These are phyloP conservation scores for Melanostoma mellinum DNA, from an alignment of 2,888 invertebrate species.

Conservation along the genomic window DNA sequence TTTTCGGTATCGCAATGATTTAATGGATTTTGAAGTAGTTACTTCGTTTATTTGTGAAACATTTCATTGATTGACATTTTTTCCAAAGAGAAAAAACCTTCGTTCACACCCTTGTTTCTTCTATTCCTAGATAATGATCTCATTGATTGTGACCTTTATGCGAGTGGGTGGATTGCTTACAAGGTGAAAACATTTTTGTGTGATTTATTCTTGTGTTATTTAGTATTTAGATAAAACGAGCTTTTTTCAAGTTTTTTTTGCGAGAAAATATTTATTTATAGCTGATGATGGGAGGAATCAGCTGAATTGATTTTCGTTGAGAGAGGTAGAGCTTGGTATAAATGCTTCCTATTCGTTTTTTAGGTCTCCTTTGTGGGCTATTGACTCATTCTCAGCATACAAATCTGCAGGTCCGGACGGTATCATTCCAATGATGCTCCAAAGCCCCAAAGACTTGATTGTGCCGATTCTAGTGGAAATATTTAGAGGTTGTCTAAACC, in stretches of 20 bases:
- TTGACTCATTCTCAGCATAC: no score
- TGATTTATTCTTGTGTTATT: not conserved
- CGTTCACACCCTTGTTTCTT: no score
- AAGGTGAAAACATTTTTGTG: conserved; percentile 5
- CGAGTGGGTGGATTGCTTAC: not conserved
- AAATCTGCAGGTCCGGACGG: no score
- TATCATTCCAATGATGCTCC: no score
- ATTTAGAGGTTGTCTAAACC: no score
- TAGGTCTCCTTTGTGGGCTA: no score
- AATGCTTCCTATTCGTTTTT: no score
- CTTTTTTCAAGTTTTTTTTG: not conserved
- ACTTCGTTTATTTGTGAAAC: not conserved
- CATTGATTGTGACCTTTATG: conserved; percentile 5
- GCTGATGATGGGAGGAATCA: not conserved
- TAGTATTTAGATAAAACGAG: not conserved
- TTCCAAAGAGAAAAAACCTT: no score
- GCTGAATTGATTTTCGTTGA: no score
- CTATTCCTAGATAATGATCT: not conserved
- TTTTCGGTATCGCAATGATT: conserved; percentile 14
- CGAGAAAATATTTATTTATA: not conserved
- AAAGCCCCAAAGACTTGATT: no score
- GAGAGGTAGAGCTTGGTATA: no score
- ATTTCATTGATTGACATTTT: not conserved
- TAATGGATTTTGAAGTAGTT: conserved; percentile 48
- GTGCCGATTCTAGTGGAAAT: no score